Conservation (phyloP, 2,797 vertebrate species). For the Heliangelus exortis region DNA sequence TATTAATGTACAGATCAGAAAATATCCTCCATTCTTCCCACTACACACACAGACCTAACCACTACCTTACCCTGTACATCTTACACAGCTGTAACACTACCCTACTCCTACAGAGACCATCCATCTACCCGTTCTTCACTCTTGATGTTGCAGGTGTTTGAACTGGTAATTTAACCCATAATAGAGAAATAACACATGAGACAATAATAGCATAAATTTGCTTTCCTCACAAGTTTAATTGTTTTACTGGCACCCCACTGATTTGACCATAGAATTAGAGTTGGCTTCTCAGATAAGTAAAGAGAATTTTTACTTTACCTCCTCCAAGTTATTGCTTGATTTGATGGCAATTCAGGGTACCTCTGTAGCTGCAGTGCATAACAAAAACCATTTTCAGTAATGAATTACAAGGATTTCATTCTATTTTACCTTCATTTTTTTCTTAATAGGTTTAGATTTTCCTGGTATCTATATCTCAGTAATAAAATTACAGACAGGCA, state of each 20-base stretch:
- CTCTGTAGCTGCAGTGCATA: background rate
- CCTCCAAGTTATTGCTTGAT: background rate
- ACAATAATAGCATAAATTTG: background rate
- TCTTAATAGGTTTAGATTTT: background rate
- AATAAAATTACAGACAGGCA: background rate
- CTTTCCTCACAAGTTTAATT: background rate
- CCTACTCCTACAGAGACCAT: background rate
- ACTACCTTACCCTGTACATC: background rate
- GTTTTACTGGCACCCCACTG: background rate
- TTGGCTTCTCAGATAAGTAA: background rate
- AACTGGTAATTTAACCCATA: background rate
- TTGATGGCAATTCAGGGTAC: background rate
- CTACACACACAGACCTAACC: background rate
- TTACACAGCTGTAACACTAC: background rate
- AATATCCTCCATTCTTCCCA: background rate
- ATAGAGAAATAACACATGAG: background rate
- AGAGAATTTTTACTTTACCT: background rate
- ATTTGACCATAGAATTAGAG: background rate
- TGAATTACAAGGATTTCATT: background rate
- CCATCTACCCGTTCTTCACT: background rate
- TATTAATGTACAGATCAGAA: background rate
- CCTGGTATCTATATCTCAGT: background rate
- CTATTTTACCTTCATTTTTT: background rate
- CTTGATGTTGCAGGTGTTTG: background rate
- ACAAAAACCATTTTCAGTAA: background rate